Conservation (phyloP, 2,797 vertebrate species). For the Coluber constrictor region DNA sequence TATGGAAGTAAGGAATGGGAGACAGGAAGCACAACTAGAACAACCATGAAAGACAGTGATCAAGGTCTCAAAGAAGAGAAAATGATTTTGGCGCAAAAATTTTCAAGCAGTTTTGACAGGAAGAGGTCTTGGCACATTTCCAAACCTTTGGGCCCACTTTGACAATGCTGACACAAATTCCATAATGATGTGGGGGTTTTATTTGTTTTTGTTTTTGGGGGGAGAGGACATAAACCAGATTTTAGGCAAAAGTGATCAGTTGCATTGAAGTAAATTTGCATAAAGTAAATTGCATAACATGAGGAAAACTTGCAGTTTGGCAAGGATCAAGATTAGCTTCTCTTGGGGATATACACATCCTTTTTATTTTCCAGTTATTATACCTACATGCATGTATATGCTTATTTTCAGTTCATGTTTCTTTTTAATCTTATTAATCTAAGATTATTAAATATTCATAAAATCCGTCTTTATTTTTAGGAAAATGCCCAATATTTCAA, state of each 20-base stretch:
- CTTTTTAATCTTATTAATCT: background rate
- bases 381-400: background rate
- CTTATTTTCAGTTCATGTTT: background rate
- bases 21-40: background rate
- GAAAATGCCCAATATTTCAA: background rate
- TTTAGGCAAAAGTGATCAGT: background rate
- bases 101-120: background rate
- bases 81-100: background rate
- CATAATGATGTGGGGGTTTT: background rate
- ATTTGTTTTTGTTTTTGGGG: background rate
- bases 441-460: constrained; percentile 33
- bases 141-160: background rate
- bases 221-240: background rate
- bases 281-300: background rate
- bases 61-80: background rate
- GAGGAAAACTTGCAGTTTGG: background rate
- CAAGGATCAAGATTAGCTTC: background rate
- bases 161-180: background rate
- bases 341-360: background rate
- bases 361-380: background rate
- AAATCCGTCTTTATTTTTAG: constrained; percentile 13
- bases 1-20: background rate
- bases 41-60: background rate
- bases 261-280: background rate
- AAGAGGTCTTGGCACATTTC: background rate